These are phyloP conservation scores for Hippopotamus amphibius DNA, from an alignment of 2,113 vertebrate genomes.

Conservation along the genomic window DNA sequence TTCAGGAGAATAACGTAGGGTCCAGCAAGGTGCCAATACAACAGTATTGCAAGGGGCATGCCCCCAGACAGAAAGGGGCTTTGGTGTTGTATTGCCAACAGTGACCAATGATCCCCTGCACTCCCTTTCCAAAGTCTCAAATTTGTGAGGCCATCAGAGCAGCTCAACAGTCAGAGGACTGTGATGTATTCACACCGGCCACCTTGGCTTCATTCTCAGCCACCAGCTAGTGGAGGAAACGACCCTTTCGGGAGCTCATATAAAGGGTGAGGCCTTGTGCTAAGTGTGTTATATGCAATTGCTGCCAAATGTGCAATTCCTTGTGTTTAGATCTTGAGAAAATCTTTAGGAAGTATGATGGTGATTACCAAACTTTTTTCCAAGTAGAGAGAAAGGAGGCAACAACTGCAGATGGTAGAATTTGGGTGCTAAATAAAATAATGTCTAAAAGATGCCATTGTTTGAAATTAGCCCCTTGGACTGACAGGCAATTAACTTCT, in stretches of 20 bases:
- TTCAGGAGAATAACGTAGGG: neutral
- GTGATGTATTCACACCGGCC: neutral
- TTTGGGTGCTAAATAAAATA: slow-evolving; percentile 77
- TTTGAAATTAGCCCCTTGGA: slow-evolving; percentile 77
- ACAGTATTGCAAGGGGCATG: neutral
- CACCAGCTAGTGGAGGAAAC: neutral
- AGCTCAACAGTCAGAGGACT: neutral
- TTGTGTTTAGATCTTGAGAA: neutral
- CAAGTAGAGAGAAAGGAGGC: neutral
- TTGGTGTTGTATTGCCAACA: neutral
- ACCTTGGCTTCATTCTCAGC: neutral
- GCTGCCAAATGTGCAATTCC: neutral
- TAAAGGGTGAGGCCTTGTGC: neutral
- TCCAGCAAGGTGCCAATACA: neutral
- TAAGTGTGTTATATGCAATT: neutral
- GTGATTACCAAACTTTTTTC: neutral
- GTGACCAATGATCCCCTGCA: neutral
- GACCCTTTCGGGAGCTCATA: neutral
- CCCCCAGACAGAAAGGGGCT: neutral
- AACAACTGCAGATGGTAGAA: neutral
- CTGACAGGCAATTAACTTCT: slow-evolving; percentile 82
- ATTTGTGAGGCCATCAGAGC: neutral
- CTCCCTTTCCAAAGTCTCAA: neutral
- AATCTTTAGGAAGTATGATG: neutral
- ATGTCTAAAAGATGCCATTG: slow-evolving; percentile 76